A percentile compares a stretch with the other conserved stretches of the same genome.
Evolutionary conservation across 2,888 invertebrate genomes (phyloP).

Genomic region (Phyllotreta cruciferae): DNA sequence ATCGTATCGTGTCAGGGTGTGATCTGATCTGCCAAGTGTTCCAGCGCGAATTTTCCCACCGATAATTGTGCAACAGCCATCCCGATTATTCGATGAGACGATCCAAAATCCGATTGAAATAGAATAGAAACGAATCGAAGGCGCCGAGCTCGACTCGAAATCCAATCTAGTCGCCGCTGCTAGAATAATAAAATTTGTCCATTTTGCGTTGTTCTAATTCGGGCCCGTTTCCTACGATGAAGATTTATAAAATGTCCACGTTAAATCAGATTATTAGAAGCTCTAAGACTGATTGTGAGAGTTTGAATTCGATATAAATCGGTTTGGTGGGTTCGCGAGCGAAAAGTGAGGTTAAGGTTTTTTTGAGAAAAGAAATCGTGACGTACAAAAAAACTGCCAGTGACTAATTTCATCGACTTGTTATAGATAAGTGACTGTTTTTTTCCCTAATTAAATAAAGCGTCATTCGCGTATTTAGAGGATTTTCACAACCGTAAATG

Average conservation of each 20-base stretch:
- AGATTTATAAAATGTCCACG: conserved; percentile 57
- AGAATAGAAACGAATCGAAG: no score
- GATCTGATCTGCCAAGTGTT: conserved; percentile 7
- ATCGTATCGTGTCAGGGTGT: conserved; percentile 4
- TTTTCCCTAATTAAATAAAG: conserved; percentile 21
- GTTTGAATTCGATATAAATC: conserved; percentile 38
- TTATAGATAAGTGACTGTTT: conserved; percentile 31
- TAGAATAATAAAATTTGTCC: neutral
- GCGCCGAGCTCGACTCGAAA: no score
- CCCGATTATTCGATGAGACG: conserved; percentile 35
- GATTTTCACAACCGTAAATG: conserved; percentile 37
- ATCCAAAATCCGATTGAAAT: conserved; percentile 40
- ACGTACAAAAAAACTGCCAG: conserved; percentile 34
- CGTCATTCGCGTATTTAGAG: conserved; percentile 27
- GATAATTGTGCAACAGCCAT: neutral
- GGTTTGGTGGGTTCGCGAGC: conserved; percentile 11
- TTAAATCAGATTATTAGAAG: conserved; percentile 59
- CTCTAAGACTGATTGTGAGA: conserved; percentile 53
- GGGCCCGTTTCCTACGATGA: conserved; percentile 52
- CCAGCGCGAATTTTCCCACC: neutral
- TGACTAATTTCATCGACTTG: conserved; percentile 35
- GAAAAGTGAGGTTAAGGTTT: conserved; percentile 49
- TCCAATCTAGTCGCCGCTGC: no score
- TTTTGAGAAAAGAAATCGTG: conserved; percentile 43
- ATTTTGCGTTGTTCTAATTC: conserved; percentile 18